Conservation (phyloP, 2,797 vertebrate genomes). For the Spheniscus humboldti region DNA sequence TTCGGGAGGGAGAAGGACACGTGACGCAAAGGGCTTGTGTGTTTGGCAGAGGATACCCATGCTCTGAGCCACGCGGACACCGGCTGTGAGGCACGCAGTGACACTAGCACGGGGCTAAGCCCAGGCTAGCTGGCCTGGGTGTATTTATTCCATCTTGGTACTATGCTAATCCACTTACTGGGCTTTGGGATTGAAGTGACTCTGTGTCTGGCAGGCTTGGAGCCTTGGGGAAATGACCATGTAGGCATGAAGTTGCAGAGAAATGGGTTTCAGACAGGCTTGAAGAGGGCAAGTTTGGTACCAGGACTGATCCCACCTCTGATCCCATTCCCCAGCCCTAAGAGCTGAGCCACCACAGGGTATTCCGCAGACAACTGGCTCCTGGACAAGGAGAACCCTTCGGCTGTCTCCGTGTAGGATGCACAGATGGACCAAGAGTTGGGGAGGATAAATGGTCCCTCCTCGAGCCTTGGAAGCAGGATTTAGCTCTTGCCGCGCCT, state of each 20-base stretch:
- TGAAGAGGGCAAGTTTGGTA: background rate
- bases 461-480: background rate
- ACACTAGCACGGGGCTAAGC: background rate
- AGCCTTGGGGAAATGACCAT: background rate
- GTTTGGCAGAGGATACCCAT: background rate
- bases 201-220: background rate
- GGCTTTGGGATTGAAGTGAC: background rate
- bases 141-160: background rate
- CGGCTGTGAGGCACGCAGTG: background rate
- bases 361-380: background rate
- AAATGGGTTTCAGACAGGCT: background rate
- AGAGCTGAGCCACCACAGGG: background rate
- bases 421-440: background rate
- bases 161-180: accelerated
- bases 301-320: background rate
- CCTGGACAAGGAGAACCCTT: background rate
- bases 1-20: background rate
- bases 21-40: background rate
- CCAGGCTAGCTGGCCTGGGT: background rate
- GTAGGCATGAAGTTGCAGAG: background rate
- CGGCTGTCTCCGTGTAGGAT: accelerated
- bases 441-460: background rate
- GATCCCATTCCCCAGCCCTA: background rate
- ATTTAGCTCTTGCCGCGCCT: background rate
- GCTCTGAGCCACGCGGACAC: background rate